phyloP scores from a whole-genome alignment of 64 coral and sea anemone genomes.

The Trachythela sp. region DNA sequence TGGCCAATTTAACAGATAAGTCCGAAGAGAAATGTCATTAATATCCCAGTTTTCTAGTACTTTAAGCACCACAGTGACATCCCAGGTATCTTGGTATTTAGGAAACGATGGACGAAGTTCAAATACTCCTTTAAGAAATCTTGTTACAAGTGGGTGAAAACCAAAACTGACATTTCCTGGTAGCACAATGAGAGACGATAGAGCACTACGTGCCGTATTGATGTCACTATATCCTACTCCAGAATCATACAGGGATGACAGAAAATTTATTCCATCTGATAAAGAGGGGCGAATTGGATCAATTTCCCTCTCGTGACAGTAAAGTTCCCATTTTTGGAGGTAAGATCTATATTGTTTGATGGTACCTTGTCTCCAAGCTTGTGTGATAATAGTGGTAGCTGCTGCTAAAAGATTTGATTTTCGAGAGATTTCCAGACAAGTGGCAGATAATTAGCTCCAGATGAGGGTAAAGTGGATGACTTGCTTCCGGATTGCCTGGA shows the following conservation, averaged over 20 bases:
- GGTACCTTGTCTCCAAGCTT: too few relatives aligned
- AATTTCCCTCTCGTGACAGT: neutral
- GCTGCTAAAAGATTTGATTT: too few relatives aligned
- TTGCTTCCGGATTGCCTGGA: too few relatives aligned
- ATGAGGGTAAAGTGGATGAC: too few relatives aligned
- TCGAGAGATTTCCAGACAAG: neutral
- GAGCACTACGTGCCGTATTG: neutral
- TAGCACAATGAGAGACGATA: neutral
- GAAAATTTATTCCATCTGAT: neutral
- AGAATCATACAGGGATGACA: neutral
- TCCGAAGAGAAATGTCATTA: too few relatives aligned
- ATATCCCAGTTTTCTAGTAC: too few relatives aligned
- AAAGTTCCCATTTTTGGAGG: too few relatives aligned
- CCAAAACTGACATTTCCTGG: slow-evolving; percentile 23
- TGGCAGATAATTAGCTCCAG: neutral
- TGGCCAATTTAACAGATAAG: too few relatives aligned
- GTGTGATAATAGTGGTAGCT: too few relatives aligned
- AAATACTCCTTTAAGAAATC: slow-evolving; percentile 39
- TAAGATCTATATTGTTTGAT: too few relatives aligned
- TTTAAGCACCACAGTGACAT: too few relatives aligned
- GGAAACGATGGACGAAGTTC: neutral
- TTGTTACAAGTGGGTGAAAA: slow-evolving; percentile 26
- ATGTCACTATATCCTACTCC: neutral
- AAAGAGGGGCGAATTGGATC: neutral
- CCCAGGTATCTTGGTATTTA: too few relatives aligned